Evolutionary conservation across 30 jellyfish, hydroid and myxozoan genomes (phyloP).

Genomic region (Nemopilema nomurai): DNA sequence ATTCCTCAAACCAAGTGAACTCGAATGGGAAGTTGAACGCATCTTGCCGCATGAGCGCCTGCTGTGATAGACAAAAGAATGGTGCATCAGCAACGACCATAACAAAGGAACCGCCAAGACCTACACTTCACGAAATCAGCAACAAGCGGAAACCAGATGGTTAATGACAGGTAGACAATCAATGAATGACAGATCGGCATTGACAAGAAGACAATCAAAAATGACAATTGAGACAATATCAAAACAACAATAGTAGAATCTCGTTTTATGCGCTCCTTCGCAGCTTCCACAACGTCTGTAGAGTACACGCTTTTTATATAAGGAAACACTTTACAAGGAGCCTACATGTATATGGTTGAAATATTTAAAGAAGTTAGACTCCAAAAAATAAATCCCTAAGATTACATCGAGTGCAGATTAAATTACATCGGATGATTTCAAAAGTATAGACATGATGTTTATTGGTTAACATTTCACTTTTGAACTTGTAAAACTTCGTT

Average conservation of each 20-base stretch:
- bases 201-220: background rate
- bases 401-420: too few relatives aligned
- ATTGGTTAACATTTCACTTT: too few relatives aligned
- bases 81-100: conserved; percentile 25
- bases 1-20: background rate
- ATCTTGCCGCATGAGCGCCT: conserved; percentile 2
- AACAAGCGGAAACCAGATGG: conserved; percentile 53
- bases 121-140: conserved; percentile 52
- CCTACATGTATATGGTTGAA: too few relatives aligned
- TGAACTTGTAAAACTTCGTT: conserved; percentile 4
- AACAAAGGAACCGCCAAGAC: conserved; percentile 46
- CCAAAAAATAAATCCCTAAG: too few relatives aligned
- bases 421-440: too few relatives aligned
- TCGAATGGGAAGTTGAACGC: conserved; percentile 7
- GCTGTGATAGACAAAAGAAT: conserved; percentile 16
- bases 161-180: conserved; percentile 28
- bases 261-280: background rate
- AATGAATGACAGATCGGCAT: background rate
- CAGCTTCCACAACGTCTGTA: background rate
- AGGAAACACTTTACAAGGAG: too few relatives aligned
- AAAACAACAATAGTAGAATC: background rate
- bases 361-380: too few relatives aligned
- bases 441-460: too few relatives aligned
- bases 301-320: too few relatives aligned
- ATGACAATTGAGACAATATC: background rate